Evolutionary conservation across 1,140 invertebrate genomes (phyloP).

Genomic region (Cydia fagiglandana): DNA sequence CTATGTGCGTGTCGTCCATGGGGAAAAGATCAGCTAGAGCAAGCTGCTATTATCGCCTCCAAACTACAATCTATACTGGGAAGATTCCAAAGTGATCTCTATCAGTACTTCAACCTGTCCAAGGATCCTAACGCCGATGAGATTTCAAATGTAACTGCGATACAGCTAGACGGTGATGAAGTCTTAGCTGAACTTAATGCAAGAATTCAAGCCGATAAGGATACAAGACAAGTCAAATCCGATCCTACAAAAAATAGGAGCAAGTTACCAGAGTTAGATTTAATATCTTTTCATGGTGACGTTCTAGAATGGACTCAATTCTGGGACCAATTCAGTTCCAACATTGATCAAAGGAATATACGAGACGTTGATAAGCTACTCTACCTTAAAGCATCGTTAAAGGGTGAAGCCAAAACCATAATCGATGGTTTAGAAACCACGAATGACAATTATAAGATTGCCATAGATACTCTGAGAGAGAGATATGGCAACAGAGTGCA

Average conservation of each 20-base stretch:
- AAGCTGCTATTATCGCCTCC: neutral
- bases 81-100: neutral
- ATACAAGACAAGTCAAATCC: neutral
- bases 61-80: neutral
- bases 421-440: constrained; percentile 16
- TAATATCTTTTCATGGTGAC: neutral
- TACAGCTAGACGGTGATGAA: neutral
- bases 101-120: neutral
- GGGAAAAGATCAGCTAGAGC: neutral
- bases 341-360: constrained; percentile 2
- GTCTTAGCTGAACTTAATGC: neutral
- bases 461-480: constrained; percentile 22
- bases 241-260: neutral
- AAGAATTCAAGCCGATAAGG: neutral
- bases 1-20: too few species aligned
- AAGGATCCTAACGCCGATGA: neutral
- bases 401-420: neutral
- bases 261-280: constrained; percentile 13
- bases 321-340: constrained; percentile 23
- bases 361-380: constrained; percentile 4
- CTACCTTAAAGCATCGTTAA: constrained; percentile 8
- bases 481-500: constrained; percentile 2
- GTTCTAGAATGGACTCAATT: constrained; percentile 16
- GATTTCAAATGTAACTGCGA: neutral
- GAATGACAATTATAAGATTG: constrained; percentile 26